These are phyloP conservation scores for Mythimna vitellina DNA, from an alignment of 2,888 invertebrate species.

Conservation along the genomic window DNA sequence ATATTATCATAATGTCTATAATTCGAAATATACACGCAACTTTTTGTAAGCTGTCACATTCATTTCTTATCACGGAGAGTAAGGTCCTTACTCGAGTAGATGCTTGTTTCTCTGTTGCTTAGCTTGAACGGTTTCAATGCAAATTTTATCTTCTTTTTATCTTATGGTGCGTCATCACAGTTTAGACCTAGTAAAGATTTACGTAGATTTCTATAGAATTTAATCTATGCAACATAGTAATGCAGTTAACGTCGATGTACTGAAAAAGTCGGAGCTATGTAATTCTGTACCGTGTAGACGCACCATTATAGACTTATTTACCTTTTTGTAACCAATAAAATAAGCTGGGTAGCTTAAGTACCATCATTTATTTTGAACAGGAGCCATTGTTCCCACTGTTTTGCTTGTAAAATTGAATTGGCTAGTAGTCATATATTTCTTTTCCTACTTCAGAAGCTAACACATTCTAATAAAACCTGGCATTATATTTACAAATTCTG, in stretches of 20 bases:
- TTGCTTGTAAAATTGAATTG: not conserved
- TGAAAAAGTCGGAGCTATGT: no score
- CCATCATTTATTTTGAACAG: not conserved
- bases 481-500: not conserved
- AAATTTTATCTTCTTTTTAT: not conserved
- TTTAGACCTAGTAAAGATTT: no score
- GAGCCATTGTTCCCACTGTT: not conserved
- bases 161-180: no score
- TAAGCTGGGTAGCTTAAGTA: not conserved
- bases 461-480: not conserved
- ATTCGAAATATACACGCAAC: not conserved
- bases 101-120: not conserved
- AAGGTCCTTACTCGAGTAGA: not conserved
- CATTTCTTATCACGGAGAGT: not conserved
- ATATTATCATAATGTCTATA: conserved; percentile 17
- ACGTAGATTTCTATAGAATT: no score
- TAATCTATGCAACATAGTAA: no score
- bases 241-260: no score
- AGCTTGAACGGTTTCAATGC: not conserved
- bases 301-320: not conserved
- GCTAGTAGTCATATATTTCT: not conserved
- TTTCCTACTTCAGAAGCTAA: not conserved
- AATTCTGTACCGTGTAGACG: no score
- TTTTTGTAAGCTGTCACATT: not conserved
- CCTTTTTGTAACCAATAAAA: not conserved